A percentile compares a stretch with the other conserved stretches of the same genome.
These are phyloP conservation scores for Hippasteria phrygiana DNA, from an alignment of 53 echinoderm and acorn worm genomes.

Conservation along the genomic window DNA sequence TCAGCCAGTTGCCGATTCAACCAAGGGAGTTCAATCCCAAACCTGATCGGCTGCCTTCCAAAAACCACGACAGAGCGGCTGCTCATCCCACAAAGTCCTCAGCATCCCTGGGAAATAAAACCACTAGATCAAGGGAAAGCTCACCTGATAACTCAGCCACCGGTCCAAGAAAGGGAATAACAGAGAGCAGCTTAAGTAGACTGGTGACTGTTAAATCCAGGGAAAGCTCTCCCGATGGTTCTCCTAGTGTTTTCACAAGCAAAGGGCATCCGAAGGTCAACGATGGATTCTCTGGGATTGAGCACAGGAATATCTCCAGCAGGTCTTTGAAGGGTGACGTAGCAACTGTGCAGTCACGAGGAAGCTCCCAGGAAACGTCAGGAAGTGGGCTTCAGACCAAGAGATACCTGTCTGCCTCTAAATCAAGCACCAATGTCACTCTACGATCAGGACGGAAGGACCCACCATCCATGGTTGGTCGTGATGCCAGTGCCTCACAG, in stretches of 20 bases:
- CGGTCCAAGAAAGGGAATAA: not conserved
- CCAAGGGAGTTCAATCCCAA: constrained; percentile 73
- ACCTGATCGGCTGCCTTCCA: constrained; percentile 64
- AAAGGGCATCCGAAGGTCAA: not conserved
- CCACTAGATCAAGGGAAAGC: constrained; percentile 15
- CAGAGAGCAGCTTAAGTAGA: not conserved
- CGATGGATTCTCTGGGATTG: not conserved
- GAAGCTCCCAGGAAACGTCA: constrained; percentile 25
- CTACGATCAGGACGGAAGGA: constrained; percentile 4
- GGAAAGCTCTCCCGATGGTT: constrained; percentile 19
- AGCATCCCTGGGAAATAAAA: not conserved
- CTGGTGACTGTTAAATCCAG: constrained; percentile 11
- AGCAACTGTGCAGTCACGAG: not conserved
- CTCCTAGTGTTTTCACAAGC: not conserved
- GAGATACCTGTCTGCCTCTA: not conserved
- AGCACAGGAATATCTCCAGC: not conserved
- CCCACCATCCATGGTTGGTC: not conserved
- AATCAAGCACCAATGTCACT: constrained; percentile 20
- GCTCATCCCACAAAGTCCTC: not conserved
- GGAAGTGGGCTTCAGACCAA: not conserved
- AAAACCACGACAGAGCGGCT: not conserved
- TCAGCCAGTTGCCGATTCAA: constrained; percentile 55
- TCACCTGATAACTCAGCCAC: constrained; percentile 22
- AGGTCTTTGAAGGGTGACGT: not conserved
- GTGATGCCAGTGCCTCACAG: not conserved